Evolutionary conservation across 2,797 vertebrate genomes (phyloP), one percentile per base, ranked within the genome.

Genomic region (Trachurus trachurus): DNA sequence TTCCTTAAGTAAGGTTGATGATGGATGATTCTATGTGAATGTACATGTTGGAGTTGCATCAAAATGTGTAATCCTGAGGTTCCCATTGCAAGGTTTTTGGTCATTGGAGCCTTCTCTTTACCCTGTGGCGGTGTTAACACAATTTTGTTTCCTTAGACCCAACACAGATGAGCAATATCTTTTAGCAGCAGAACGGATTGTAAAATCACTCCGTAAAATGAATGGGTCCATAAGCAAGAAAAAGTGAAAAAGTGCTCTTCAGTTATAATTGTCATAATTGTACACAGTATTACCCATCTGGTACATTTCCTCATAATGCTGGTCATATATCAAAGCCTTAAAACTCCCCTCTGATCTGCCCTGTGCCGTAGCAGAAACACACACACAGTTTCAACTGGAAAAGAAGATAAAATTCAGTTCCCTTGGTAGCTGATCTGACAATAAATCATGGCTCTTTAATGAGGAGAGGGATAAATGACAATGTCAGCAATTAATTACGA

Each of bases 381-480:
- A 57, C 67, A 71, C 74, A 54, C 72, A 21, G 22, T 47, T 58
- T 47, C 19, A 62, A 82, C 81, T 83, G 79, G 88, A 85, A 61
- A 78, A 80, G 66, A 89, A 88, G 83, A 91, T 87, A 44, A 83
- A 92, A 89, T 84, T 84, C 66, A 44, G 71, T 83, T 84, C 79
- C 87, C 79, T 50, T 53, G n/a, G 74, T 61, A 37, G 81, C 85
- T 88, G 88, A 92, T 92, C 84, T 90, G 90, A 93, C 88, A 88
- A 90, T 94, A 94, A 93, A 94, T 94, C 93, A 92, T 67, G 81
- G 78, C 88, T 85, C 83, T 90, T 92, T 92, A 95, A 94, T 92
- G 86, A 92, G 87, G 77, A 80, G 71, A 67, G 80, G 88, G 88
- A 94, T 93, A 89, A 93, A 93, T 93, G 90, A 93, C 92, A 90